Evolutionary conservation across 2,797 vertebrate genomes (phyloP).

Genomic region (Trematomus bernacchii): DNA sequence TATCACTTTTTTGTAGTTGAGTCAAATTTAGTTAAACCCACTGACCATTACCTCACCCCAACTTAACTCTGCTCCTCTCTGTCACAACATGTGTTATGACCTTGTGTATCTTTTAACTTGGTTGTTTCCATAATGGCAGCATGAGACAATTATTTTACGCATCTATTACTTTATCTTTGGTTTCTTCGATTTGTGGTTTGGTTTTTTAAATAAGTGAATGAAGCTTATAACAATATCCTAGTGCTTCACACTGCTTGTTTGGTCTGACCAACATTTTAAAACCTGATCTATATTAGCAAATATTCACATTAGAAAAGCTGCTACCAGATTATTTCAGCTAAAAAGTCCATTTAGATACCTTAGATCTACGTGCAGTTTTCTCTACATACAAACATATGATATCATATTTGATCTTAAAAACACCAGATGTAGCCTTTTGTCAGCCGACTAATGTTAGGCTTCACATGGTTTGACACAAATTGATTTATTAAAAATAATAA

Average conservation of each 20-base stretch:
- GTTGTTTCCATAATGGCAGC: not conserved
- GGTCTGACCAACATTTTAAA: not conserved
- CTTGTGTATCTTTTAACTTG: not conserved
- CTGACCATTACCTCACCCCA: slow-evolving; percentile 1
- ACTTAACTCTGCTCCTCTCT: not conserved
- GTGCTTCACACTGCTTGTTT: not conserved
- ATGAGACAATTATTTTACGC: not conserved
- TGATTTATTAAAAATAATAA: too few relatives aligned
- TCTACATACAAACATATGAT: not conserved
- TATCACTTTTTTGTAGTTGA: slow-evolving; percentile 41
- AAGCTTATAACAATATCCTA: not conserved
- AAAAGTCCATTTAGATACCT: too few relatives aligned
- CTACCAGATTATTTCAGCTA: too few relatives aligned
- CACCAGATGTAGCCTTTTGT: too few relatives aligned
- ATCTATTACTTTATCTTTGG: not conserved
- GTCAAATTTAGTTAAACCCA: slow-evolving; percentile 28
- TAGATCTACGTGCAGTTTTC: not conserved
- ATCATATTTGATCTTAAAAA: too few relatives aligned
- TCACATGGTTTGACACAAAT: too few relatives aligned
- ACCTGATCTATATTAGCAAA: not conserved
- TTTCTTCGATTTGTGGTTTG: not conserved
- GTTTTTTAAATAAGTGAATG: not conserved
- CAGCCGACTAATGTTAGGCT: too few relatives aligned
- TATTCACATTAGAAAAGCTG: too few relatives aligned
- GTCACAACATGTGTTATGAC: not conserved